phyloP scores from a whole-genome alignment of 2,797 vertebrate species.

The Sebastolobus alascanus region DNA sequence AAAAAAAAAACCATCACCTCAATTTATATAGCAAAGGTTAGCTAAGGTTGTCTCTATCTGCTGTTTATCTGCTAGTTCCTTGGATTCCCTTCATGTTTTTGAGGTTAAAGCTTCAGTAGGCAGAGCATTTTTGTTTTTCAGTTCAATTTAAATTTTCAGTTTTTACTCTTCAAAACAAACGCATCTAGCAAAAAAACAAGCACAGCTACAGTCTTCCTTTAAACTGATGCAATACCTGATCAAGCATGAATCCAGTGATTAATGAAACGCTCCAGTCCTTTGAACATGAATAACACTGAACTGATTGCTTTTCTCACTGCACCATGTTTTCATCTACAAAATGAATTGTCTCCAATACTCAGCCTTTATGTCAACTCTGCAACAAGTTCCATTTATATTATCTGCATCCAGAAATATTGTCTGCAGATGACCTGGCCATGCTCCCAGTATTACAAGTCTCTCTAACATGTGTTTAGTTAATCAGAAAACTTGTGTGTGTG shows the following conservation, averaged over 20 bases:
- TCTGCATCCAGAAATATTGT: conserved; percentile 52
- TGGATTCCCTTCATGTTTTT: neutral
- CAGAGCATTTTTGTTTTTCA: neutral
- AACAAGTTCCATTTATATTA: conserved; percentile 33
- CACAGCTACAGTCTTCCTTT: conserved; percentile 1
- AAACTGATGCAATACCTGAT: conserved; percentile 24
- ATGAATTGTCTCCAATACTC: conserved; percentile 14
- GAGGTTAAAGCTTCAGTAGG: neutral
- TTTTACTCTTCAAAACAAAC: neutral
- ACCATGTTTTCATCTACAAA: conserved; percentile 10
- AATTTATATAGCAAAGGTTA: neutral
- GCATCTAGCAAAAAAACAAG: neutral
- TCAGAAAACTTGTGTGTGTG: conserved; percentile 27
- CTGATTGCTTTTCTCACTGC: conserved; percentile 21
- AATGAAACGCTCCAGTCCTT: neutral
- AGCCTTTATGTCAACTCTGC: conserved; percentile 27
- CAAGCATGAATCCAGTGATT: conserved; percentile 18
- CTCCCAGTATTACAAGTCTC: conserved; percentile 46
- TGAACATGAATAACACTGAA: neutral
- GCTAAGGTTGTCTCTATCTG: neutral
- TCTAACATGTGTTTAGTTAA: conserved; percentile 50
- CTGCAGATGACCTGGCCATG: conserved; percentile 57
- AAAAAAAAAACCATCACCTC: neutral
- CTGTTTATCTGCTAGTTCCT: neutral
- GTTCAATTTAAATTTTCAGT: no score